Conservation (phyloP, 2,113 vertebrate species). For the Paramormyrops kingsleyae region DNA sequence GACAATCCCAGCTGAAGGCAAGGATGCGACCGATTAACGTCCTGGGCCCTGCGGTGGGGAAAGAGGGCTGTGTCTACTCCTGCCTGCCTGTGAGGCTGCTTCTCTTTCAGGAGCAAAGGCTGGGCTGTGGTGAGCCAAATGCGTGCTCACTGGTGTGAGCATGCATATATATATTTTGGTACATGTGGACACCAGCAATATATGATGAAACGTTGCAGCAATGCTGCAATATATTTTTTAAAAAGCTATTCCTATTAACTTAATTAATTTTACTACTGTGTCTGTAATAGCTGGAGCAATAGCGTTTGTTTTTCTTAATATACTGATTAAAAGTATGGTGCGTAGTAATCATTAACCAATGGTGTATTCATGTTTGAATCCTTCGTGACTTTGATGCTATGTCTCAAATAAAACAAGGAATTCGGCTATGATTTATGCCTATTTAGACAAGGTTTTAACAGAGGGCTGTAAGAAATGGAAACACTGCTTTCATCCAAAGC, state of each 20-base stretch:
- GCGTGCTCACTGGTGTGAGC: neutral
- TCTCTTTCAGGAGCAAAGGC: slow-evolving; percentile 37
- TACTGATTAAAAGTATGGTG: neutral
- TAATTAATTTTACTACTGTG: neutral
- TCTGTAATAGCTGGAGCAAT: neutral
- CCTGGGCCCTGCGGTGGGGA: slow-evolving; percentile 34
- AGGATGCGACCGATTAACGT: slow-evolving; percentile 39
- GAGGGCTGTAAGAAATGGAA: slow-evolving; percentile 57
- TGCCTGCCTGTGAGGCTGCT: slow-evolving; percentile 37
- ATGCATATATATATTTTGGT: slow-evolving; percentile 16
- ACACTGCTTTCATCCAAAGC: slow-evolving; percentile 55
- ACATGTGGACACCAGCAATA: neutral
- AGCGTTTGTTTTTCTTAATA: neutral
- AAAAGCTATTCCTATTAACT: neutral
- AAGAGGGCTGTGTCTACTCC: slow-evolving; percentile 40
- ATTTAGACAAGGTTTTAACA: slow-evolving; percentile 83
- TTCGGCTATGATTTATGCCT: slow-evolving; percentile 73
- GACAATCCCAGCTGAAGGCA: slow-evolving; percentile 64
- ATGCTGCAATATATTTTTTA: neutral
- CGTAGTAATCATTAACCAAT: slow-evolving; percentile 28
- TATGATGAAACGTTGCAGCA: neutral
- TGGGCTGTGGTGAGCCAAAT: slow-evolving; percentile 16
- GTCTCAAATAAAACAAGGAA: slow-evolving; percentile 62
- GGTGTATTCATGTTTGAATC: slow-evolving; percentile 54
- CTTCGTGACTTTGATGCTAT: slow-evolving; percentile 52